phyloP scores from a whole-genome alignment of 2,113 vertebrate genomes.

The Pteropus alecto region DNA sequence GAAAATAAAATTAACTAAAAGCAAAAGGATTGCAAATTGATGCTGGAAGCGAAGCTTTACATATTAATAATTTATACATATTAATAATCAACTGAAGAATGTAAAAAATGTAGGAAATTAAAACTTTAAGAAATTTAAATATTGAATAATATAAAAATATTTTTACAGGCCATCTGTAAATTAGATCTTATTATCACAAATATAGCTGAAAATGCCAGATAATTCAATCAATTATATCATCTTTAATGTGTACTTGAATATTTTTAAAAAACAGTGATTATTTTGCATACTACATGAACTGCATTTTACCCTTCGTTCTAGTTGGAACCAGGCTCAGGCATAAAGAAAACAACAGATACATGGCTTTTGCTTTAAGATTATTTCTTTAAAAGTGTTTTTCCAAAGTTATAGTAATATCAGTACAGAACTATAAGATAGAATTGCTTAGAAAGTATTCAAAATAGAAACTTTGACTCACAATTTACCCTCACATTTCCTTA shows the following conservation, averaged over 20 bases:
- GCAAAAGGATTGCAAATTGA: not conserved
- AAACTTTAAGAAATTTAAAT: not conserved
- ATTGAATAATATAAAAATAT: not conserved
- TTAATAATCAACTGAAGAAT: not conserved
- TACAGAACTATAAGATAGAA: not conserved
- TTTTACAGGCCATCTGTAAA: not conserved
- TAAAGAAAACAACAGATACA: not conserved
- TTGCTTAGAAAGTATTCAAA: not conserved
- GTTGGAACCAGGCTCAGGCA: not conserved
- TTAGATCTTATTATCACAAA: not conserved
- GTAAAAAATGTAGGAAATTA: constrained; percentile 18
- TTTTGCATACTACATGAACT: not conserved
- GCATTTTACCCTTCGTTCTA: not conserved
- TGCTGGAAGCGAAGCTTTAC: not conserved
- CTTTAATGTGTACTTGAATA: not conserved
- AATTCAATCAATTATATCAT: not conserved
- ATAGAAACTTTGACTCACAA: not conserved
- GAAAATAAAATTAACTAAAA: constrained; percentile 3
- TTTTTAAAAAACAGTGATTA: not conserved
- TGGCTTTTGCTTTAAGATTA: not conserved
- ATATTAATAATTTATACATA: not conserved
- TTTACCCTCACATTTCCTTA: not conserved
- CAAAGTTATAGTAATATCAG: not conserved
- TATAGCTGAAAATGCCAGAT: not conserved
- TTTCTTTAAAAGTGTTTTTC: not conserved